Conservation (phyloP, 37 sponge, comb jelly and placozoan species). For the Axinella damicornis region DNA sequence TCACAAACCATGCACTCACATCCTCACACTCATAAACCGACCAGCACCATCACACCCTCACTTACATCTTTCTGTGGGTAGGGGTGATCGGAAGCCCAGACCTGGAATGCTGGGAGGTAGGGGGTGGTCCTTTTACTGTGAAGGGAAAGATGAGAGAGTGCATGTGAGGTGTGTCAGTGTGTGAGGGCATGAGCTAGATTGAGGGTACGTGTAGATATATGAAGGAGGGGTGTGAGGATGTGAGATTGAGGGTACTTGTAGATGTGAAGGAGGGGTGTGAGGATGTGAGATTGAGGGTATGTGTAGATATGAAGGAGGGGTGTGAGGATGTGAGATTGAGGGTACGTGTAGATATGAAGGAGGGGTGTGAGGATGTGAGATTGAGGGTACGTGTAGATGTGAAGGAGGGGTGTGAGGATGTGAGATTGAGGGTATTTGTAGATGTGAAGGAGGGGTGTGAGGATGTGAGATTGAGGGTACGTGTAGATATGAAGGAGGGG, state of each 20-base stretch:
- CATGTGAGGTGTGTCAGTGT: not conserved
- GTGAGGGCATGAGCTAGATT: not conserved
- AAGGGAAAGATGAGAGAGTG: not conserved
- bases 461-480: too few relatives aligned
- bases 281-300: too few relatives aligned
- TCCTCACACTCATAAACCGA: not conserved
- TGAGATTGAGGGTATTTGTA: too few relatives aligned
- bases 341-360: too few relatives aligned
- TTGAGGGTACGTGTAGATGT: not conserved
- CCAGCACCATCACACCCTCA: not conserved
- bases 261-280: too few relatives aligned
- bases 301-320: too few relatives aligned
- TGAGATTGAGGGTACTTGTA: too few relatives aligned
- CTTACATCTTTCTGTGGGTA: conserved; percentile 79
- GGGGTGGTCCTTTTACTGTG: conserved; percentile 77
- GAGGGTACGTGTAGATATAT: not conserved
- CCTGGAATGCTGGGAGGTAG: conserved; percentile 82
- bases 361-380: too few relatives aligned
- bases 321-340: not conserved
- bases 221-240: too few relatives aligned
- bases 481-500: too few relatives aligned
- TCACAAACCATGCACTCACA: not conserved
- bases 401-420: too few relatives aligned
- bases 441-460: too few relatives aligned
- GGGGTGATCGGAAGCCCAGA: conserved; percentile 75